Evolutionary conservation across 2,888 invertebrate species (phyloP).

Genomic region (Orthonychiurus folsomi): DNA sequence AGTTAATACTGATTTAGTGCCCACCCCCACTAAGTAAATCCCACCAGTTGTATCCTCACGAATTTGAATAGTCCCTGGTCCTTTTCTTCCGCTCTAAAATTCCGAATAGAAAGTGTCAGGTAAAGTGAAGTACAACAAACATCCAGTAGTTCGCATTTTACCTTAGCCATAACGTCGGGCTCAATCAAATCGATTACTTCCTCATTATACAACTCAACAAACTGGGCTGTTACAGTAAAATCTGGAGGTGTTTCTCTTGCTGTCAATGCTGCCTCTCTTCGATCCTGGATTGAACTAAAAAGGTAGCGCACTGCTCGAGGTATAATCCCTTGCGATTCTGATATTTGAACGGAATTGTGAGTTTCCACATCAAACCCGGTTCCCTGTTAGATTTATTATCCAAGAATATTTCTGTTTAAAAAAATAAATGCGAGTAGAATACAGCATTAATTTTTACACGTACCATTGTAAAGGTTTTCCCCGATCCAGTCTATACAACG

Average conservation of each 20-base stretch:
- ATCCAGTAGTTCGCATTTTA: background rate
- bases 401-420: no score
- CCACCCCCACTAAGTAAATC: slow-evolving; percentile 82
- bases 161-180: background rate
- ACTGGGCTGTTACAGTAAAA: slow-evolving; percentile 76
- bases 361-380: slow-evolving; percentile 80
- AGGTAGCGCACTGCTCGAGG: slow-evolving; percentile 90
- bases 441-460: no score
- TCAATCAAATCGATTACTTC: slow-evolving; percentile 91
- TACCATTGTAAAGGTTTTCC: slow-evolving; percentile 99
- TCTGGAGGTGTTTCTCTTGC: slow-evolving; percentile 50
- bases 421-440: no score
- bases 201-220: slow-evolving; percentile 95
- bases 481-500: slow-evolving; percentile 80
- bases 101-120: background rate
- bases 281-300: slow-evolving; percentile 66
- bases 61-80: slow-evolving; percentile 52
- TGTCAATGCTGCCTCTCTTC: slow-evolving; percentile 51
- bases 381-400: no score
- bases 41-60: slow-evolving; percentile 83
- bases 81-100: background rate
- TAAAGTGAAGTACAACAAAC: no score
- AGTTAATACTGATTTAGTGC: slow-evolving; percentile 61
- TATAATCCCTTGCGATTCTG: slow-evolving; percentile 65
- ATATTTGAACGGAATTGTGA: slow-evolving; percentile 37